Conservation (phyloP, 2,888 invertebrate species). For the Carterocephalus palaemon region DNA sequence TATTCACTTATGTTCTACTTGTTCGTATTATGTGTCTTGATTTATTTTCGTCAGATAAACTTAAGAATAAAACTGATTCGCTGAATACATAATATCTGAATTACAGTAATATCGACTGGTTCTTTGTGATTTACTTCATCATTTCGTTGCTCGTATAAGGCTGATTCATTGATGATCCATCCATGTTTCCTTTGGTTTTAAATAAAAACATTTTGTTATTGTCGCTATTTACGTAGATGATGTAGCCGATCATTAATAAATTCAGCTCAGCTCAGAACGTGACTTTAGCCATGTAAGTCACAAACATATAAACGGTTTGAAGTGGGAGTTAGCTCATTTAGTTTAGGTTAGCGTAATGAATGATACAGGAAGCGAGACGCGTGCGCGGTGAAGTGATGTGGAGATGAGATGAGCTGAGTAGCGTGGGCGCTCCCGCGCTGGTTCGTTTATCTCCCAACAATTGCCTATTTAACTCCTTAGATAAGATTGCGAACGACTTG, state of each 20-base stretch:
- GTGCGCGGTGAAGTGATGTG: slow-evolving; percentile 68
- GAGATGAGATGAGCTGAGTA: slow-evolving; percentile 70
- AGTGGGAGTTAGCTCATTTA: slow-evolving; percentile 16
- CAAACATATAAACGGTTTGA: slow-evolving; percentile 7
- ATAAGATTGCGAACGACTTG: slow-evolving; percentile 38
- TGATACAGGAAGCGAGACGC: slow-evolving; percentile 68
- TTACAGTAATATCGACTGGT: too few species aligned
- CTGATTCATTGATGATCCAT: too few species aligned
- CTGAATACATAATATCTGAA: too few species aligned
- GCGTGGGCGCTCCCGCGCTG: slow-evolving; percentile 71
- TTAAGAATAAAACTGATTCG: too few species aligned
- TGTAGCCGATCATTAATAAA: slow-evolving; percentile 39
- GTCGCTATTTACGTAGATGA: slow-evolving; percentile 16
- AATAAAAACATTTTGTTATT: slow-evolving; percentile 8
- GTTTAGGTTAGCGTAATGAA: slow-evolving; percentile 44
- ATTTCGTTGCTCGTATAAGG: too few species aligned
- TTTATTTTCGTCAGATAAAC: background rate
- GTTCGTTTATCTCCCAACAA: slow-evolving; percentile 55
- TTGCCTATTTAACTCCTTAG: slow-evolving; percentile 45
- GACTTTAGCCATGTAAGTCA: slow-evolving; percentile 24
- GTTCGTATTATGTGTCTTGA: slow-evolving; percentile 7
- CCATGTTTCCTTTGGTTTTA: too few species aligned
- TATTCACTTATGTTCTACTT: slow-evolving; percentile 10
- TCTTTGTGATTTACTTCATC: too few species aligned
- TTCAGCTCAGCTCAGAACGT: too few species aligned